Conservation (phyloP, 2,113 vertebrate genomes). For the Pteruthius melanotis region DNA sequence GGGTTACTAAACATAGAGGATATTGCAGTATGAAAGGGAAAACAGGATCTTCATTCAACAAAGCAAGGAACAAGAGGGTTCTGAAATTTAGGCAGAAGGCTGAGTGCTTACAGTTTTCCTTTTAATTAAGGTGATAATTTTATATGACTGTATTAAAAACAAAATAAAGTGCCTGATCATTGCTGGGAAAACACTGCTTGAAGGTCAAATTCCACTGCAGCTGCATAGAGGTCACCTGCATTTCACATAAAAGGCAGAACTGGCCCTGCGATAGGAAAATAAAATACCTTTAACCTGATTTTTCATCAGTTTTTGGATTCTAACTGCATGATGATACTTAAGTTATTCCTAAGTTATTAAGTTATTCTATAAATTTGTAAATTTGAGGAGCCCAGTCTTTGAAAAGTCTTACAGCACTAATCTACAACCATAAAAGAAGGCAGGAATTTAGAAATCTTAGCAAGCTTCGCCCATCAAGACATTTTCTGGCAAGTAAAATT, state of each 20-base stretch:
- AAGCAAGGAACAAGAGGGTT: background rate
- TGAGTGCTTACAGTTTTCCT: background rate
- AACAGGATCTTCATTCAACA: background rate
- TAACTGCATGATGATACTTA: background rate
- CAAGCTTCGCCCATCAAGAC: background rate
- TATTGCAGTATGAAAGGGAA: background rate
- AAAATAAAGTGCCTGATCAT: background rate
- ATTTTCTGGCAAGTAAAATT: background rate
- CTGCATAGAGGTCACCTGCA: background rate
- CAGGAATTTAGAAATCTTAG: background rate
- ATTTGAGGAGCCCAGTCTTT: background rate
- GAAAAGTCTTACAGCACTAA: background rate
- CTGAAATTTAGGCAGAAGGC: background rate
- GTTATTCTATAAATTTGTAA: background rate
- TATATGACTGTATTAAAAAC: background rate
- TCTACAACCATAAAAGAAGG: background rate
- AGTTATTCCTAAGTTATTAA: background rate
- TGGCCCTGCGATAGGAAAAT: background rate
- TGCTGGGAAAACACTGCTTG: background rate
- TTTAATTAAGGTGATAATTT: constrained; percentile 14
- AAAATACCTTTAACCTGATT: background rate
- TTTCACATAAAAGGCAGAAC: background rate
- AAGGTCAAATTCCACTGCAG: constrained; percentile 46
- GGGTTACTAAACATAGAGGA: background rate
- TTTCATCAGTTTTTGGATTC: background rate